phyloP scores from a whole-genome alignment of 92 coral and sea anemone genomes.

The Hydrozoanthus gracilis region DNA sequence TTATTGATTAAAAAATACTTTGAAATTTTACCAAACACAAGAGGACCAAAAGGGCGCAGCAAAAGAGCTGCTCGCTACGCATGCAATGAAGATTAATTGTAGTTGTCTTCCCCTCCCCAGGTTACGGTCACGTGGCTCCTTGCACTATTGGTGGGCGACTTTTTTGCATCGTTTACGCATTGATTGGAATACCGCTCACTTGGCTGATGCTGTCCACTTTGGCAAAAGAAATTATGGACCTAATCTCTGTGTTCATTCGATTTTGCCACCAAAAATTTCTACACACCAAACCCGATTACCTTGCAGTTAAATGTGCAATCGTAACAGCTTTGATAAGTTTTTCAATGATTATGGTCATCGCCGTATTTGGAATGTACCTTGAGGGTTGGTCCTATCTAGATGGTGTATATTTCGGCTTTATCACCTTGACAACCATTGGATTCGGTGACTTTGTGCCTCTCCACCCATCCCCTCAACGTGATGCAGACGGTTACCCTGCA shows the following conservation, averaged over 20 bases:
- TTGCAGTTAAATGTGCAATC: slow-evolving; percentile 73
- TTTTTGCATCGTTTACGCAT: slow-evolving; percentile 93
- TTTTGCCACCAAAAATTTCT: slow-evolving; percentile 68
- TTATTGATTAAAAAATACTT: too few relatives aligned
- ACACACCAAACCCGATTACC: slow-evolving; percentile 61
- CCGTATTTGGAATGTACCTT: slow-evolving; percentile 78
- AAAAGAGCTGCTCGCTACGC: too few relatives aligned
- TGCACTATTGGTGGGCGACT: slow-evolving; percentile 89
- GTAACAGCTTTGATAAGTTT: slow-evolving; percentile 74
- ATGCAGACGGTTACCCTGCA: slow-evolving; percentile 82
- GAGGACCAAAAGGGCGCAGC: too few relatives aligned
- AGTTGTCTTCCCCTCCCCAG: slow-evolving; percentile 32
- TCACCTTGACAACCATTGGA: slow-evolving; percentile 97
- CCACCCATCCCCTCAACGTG: slow-evolving; percentile 92
- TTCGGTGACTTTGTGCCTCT: slow-evolving; percentile 99
- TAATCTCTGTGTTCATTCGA: slow-evolving; percentile 65
- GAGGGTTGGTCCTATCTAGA: slow-evolving; percentile 95
- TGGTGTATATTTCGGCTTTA: slow-evolving; percentile 95
- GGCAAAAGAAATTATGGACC: slow-evolving; percentile 83
- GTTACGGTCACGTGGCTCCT: slow-evolving; percentile 99
- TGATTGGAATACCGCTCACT: slow-evolving; percentile 98
- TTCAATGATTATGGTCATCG: slow-evolving; percentile 86
- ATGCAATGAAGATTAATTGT: too few relatives aligned
- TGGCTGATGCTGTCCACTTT: slow-evolving; percentile 97
- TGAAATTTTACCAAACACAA: too few relatives aligned